Conservation (phyloP, 2,888 invertebrate genomes). For the Spodoptera littoralis region DNA sequence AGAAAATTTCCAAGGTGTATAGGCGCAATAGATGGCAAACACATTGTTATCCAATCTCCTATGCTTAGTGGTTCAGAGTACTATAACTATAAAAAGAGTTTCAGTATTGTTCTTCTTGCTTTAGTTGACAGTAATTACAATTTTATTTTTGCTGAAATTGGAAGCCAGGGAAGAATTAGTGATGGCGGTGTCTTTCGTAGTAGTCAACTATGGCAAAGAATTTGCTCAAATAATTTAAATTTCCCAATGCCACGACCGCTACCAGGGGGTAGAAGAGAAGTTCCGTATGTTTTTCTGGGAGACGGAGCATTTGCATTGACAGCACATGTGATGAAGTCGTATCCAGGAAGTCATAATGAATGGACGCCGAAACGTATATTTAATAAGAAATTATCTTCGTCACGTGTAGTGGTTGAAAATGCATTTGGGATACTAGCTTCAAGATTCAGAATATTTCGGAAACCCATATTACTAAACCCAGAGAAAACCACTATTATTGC, state of each 20-base stretch:
- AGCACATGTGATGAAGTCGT: slow-evolving; percentile 35
- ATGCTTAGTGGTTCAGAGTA: too few relatives aligned
- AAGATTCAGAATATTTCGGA: slow-evolving; percentile 10
- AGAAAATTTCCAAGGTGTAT: too few relatives aligned
- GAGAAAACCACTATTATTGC: too few relatives aligned
- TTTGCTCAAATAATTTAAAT: slow-evolving; percentile 11
- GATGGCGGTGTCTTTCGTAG: slow-evolving; percentile 49
- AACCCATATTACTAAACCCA: too few relatives aligned
- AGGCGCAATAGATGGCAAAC: too few relatives aligned
- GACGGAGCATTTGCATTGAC: slow-evolving; percentile 47
- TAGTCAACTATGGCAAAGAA: slow-evolving; percentile 48
- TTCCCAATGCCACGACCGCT: not conserved
- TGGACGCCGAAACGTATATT: slow-evolving; percentile 38
- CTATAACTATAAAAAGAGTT: too few relatives aligned
- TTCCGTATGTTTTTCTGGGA: too few relatives aligned
- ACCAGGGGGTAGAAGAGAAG: slow-evolving; percentile 31
- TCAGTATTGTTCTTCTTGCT: too few relatives aligned
- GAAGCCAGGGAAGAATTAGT: slow-evolving; percentile 2
- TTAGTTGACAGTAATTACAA: too few relatives aligned
- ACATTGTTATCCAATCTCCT: too few relatives aligned
- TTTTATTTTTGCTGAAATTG: too few relatives aligned
- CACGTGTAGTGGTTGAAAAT: slow-evolving; percentile 32
- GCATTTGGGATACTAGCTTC: slow-evolving; percentile 5
- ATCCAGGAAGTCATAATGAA: too few relatives aligned
- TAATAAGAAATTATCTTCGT: slow-evolving; percentile 31